Evolutionary conservation across 2,797 vertebrate genomes (phyloP), one percentile per base, ranked within the genome.

Genomic region (Eupleurogrammus muticus): DNA sequence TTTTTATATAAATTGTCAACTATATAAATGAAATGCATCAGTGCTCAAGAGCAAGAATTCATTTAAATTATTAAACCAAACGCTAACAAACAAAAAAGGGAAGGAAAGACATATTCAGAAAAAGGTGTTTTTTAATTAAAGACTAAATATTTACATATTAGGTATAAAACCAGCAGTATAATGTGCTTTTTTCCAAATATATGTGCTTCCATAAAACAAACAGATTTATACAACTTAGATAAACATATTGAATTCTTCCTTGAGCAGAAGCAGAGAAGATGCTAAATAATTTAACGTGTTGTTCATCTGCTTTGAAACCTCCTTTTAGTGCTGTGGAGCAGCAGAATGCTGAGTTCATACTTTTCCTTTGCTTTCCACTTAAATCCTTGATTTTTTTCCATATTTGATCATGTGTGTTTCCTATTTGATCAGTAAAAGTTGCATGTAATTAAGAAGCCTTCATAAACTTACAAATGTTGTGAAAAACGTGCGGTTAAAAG

Each of bases 301-400:
- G 46, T 46, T 55, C 69, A 66, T 66, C 69, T 81, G 70, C 44
- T 81, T 50, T 66, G 35, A 66, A 66, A 80, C 47, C 7, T 73
- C 53, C 36, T 52, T 61, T 49, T 56, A 56, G 23, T 51, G 48
- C 54, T 47, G 48, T 32, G 7, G 57, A 50, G 19, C 50, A 28
- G 9, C 60, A 54, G 12, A 61, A 56, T 28, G 51, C 19, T 50
- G 13, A 50, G 17, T 51, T 49, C n/a, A 53, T 24, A 49, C 32
- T 59, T 70, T 62, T 42, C 6, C 47, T 46, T 57, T 4, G 28
- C 66, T 71, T 3, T 66, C 24, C 28, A 35, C 4, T 19, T 5
- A 12, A 54, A 70, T 48, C 1, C 2, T 5, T 24, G 11, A n/a
- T n/a, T n/a, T 24, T 28, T 32, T 14, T 17, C 14, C 35, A 49